A percentile compares a stretch with the other conserved stretches of the same genome.
phyloP scores from a whole-genome alignment of 2,113 vertebrate genomes.

The Cavia porcellus region DNA sequence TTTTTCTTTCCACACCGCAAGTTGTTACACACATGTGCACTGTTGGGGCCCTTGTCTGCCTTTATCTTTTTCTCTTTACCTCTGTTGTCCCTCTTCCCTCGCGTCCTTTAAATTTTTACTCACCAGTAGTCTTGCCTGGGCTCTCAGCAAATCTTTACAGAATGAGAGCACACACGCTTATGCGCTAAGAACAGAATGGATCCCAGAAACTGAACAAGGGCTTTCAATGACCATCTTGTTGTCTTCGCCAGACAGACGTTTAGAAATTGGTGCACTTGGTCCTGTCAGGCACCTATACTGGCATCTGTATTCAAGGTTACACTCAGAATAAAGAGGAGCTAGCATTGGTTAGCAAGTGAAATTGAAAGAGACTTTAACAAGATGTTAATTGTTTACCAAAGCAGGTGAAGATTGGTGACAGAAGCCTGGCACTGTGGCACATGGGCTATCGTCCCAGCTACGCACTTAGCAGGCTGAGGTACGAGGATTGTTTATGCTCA shows the following conservation, averaged over 20 bases:
- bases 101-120: not conserved
- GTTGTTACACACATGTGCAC: not conserved
- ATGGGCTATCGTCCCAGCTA: not conserved
- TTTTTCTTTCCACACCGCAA: not conserved
- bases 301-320: not conserved
- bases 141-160: not conserved
- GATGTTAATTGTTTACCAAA: constrained; percentile 52
- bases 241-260: constrained; percentile 44
- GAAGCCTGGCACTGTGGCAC: not conserved
- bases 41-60: too few relatives aligned
- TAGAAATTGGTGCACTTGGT: constrained; percentile 64
- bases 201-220: not conserved
- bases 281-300: not conserved
- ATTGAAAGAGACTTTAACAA: constrained; percentile 54
- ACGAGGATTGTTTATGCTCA: not conserved
- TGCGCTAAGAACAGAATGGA: not conserved
- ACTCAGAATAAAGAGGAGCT: constrained; percentile 65
- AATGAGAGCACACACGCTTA: not conserved
- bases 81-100: not conserved
- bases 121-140: not conserved
- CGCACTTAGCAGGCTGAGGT: not conserved
- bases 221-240: constrained; percentile 39
- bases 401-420: not conserved
- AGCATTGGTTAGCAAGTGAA: not conserved
- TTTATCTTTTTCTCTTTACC: not conserved